Percentiles rank a stretch among this genome's conserved stretches.
These are phyloP conservation scores for Drosophila percnosoma DNA, from an alignment of 2,888 invertebrate genomes.

Conservation along the genomic window DNA sequence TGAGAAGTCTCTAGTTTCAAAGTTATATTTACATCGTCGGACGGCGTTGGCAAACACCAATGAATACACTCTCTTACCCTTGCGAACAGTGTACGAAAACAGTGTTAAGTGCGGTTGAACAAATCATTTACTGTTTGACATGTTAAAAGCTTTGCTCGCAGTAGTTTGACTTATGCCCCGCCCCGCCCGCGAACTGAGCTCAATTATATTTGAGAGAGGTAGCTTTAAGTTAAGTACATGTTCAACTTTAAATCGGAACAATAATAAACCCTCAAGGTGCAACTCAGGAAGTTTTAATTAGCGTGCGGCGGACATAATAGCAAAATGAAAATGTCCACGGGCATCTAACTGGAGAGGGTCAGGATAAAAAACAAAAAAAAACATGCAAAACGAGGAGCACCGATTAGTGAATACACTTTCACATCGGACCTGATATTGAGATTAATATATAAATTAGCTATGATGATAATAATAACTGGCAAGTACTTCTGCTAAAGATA, in stretches of 20 bases:
- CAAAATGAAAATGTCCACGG: slow-evolving; percentile 21
- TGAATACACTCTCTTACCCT: background rate
- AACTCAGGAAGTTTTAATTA: slow-evolving; percentile 70
- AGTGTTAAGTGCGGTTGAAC: slow-evolving; percentile 58
- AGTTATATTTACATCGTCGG: background rate
- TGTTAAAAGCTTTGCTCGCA: slow-evolving; percentile 32
- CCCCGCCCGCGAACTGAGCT: background rate
- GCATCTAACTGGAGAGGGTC: background rate
- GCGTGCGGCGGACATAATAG: slow-evolving; percentile 29
- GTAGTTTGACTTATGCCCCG: background rate
- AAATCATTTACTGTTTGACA: slow-evolving; percentile 64
- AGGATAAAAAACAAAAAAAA: slow-evolving; percentile 12
- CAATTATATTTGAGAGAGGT: slow-evolving; percentile 19
- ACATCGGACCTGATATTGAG: background rate
- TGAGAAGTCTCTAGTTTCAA: background rate
- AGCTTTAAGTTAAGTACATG: slow-evolving; percentile 37
- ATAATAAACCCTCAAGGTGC: slow-evolving; percentile 39
- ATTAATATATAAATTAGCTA: background rate
- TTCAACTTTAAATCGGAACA: slow-evolving; percentile 56
- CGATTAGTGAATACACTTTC: background rate
- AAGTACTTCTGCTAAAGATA: too few species aligned
- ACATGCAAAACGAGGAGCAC: background rate
- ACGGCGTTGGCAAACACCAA: background rate
- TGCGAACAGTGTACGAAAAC: background rate
- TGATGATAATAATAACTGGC: background rate